These are phyloP conservation scores for Drosophila nr. fundita DNA, from an alignment of 2,888 invertebrate genomes.

Conservation along the genomic window DNA sequence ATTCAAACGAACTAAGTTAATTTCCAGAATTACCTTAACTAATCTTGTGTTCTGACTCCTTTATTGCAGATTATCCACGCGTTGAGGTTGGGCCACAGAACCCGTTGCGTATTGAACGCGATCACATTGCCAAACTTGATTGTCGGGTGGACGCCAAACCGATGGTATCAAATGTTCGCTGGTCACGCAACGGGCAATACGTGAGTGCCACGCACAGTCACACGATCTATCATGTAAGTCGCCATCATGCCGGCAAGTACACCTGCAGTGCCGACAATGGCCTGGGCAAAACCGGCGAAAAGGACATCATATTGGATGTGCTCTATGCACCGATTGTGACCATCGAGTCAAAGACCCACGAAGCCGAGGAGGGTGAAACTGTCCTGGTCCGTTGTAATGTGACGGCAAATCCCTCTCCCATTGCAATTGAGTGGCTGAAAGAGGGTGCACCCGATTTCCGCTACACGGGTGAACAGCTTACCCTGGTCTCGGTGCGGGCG, in stretches of 20 bases:
- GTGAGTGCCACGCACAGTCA: conserved; percentile 92
- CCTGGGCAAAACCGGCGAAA: conserved; percentile 91
- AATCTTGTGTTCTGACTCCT: too few relatives aligned
- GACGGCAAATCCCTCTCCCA: conserved; percentile 93
- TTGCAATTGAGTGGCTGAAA: conserved; percentile 94
- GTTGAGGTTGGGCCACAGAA: conserved; percentile 96
- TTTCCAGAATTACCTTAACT: not conserved
- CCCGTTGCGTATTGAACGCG: conserved; percentile 94
- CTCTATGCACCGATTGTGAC: conserved; percentile 93
- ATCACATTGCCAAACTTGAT: conserved; percentile 92
- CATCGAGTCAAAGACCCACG: conserved; percentile 92
- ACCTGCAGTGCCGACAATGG: conserved; percentile 95
- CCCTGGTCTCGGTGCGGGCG: conserved; percentile 91
- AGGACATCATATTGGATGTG: conserved; percentile 92
- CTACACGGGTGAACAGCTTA: conserved; percentile 91
- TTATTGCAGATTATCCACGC: conserved; percentile 92
- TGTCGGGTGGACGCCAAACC: conserved; percentile 98
- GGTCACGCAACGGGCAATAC: conserved; percentile 94
- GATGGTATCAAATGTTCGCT: conserved; percentile 91
- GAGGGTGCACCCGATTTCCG: conserved; percentile 94
- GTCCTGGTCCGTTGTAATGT: conserved; percentile 94
- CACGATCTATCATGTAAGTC: conserved; percentile 91
- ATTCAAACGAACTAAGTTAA: conserved; percentile 1
- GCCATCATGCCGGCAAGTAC: conserved; percentile 95
- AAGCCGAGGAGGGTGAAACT: conserved; percentile 94